Evolutionary conservation across 2,888 invertebrate genomes (phyloP), one percentile per base, ranked within the genome.

Genomic region (Peribatodes rhomboidaria): DNA sequence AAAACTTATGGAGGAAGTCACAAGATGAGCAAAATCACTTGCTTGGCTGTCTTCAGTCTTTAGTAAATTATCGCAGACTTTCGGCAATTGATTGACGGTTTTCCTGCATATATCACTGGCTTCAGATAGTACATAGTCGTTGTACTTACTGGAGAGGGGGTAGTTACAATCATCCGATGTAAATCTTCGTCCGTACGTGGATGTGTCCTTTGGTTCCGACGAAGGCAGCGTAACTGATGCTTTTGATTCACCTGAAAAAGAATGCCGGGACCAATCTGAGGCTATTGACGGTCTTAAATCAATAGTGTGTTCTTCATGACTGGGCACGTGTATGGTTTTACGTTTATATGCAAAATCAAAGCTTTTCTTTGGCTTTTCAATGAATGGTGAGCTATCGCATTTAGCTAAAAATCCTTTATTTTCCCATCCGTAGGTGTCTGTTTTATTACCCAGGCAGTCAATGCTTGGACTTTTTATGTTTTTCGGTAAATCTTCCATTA

Each of bases 1-100:
- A 74, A 94, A 93, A 76, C 94, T 94, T 79, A 94, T 90, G 56
- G 94, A 94, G 59, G 94, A 94, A 71, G 94, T 94, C 49, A 94
- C 92, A 77, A 89, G 83, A 76, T 92, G 88, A 78, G 92, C 85
- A 81, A 94, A 90, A 76, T 94, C 94, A 80, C 92, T 94, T 75
- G 85, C 88, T 85, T 92, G 92, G 87, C 92, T 93, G 79, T 85
- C 88, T 76, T 93, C 93, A 85, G 92, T 89, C 87, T 90, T 93
- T 70, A 80, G 80, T 78, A 85, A 77, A 75, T 83, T 88, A 74
- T 92, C 90, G 77, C 86, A 87, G 68, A 84, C 75, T 84, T 89
- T 92, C 50, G 89, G 87, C 62, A 83, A 89, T 78, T 89, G 85
- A 68, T 87, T 87, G 47, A 84, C 83, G 56, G 86, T 86, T 84